Base-by-base conservation (phyloP, 2,113 vertebrate species). In the Solea senegalensis region DNA sequence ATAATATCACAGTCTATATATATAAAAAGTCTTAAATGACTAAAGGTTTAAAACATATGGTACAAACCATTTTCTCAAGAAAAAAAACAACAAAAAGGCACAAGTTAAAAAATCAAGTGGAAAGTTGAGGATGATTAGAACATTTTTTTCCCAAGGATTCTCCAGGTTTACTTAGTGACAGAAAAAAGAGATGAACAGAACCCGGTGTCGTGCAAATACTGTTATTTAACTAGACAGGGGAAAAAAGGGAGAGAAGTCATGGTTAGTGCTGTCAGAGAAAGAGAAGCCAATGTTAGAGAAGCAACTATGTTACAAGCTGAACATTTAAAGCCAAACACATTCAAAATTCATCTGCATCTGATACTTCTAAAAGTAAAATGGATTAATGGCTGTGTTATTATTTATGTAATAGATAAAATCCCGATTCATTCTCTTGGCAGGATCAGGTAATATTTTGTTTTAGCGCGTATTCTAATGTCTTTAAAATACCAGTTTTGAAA, bases 141-240 rank as follows among this genome's bases (percentile, higher is more conserved):
- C 34, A 34, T 34, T 34, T 34, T 34, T 34, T 34, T 34, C 5
- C 5, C 34, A 34, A 34, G 34, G 34, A 34, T 34, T 34, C 34
- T 34, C 34, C 34, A 34, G 5, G 34, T 3, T 34, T 34, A 34
- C 34, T 34, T 34, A 34, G 34, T 34, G 34, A 34, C 34, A 4
- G 34, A 12, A 48, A 48, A 10, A 48, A 81, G 72, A 87, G 71
- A 60, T 13, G 90, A 78, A 76, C 27, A 58, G 69, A 50, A 88
- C 58, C 83, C 60, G 71, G 90, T 94, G 91, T 82, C 95, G 94
- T 96, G 95, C 94, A 13, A 85, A 84, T 85, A 83, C 28, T 51
- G 71, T 92, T 93, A 94, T 81, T 92, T 87, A 92, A 74, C 44
- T 45, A 74, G 67, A 64, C 66, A 58, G 57, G 59, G 70, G 53